Evolutionary conservation across 2,888 invertebrate species (phyloP).

Genomic region (Corythucha ciliata): DNA sequence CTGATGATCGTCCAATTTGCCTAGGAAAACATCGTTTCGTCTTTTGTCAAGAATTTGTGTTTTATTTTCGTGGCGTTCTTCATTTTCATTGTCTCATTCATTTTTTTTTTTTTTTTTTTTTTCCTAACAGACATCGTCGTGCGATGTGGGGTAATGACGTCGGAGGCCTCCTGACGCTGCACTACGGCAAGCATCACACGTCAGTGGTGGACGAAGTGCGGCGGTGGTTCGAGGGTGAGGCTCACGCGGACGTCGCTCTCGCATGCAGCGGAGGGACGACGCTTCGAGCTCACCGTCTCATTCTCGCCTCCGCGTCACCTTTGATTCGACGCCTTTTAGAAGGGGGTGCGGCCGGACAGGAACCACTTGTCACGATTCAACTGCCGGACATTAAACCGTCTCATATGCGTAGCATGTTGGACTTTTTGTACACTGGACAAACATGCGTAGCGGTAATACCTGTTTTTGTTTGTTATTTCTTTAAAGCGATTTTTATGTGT

Average conservation of each 20-base stretch:
- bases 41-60: too few relatives aligned
- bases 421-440: slow-evolving; percentile 78
- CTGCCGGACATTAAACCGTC: slow-evolving; percentile 66
- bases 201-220: slow-evolving; percentile 84
- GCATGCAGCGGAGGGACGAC: slow-evolving; percentile 69
- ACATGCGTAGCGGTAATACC: slow-evolving; percentile 62
- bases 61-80: too few relatives aligned
- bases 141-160: slow-evolving; percentile 28
- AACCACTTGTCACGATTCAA: slow-evolving; percentile 64
- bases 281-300: slow-evolving; percentile 67
- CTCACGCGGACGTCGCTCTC: slow-evolving; percentile 76
- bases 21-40: too few relatives aligned
- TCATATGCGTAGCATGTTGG: slow-evolving; percentile 70
- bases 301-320: slow-evolving; percentile 79
- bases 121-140: slow-evolving; percentile 18
- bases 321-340: slow-evolving; percentile 67
- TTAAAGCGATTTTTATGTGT: too few relatives aligned
- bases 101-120: neutral
- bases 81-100: too few relatives aligned
- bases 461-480: neutral
- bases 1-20: too few relatives aligned
- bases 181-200: slow-evolving; percentile 88
- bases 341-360: slow-evolving; percentile 52
- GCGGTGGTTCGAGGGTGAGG: slow-evolving; percentile 77
- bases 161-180: slow-evolving; percentile 72